These are phyloP conservation scores for Saccopteryx bilineata DNA, from an alignment of 2,113 vertebrate genomes.

Conservation along the genomic window DNA sequence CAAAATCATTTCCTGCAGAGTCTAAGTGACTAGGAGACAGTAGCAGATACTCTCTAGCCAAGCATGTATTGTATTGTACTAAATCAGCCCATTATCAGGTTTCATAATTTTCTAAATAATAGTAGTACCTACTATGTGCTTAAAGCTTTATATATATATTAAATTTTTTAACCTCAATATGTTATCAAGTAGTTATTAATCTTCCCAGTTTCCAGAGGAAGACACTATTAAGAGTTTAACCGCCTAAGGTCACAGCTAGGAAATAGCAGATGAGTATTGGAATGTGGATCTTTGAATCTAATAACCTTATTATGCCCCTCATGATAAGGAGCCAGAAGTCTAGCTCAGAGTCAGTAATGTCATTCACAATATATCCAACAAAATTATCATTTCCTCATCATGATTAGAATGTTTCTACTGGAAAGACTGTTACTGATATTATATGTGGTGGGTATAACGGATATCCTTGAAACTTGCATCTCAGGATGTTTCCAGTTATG, in stretches of 20 bases:
- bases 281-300: neutral
- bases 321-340: neutral
- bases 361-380: neutral
- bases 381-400: neutral
- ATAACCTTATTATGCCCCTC: neutral
- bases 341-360: neutral
- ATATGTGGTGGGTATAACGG: neutral
- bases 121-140: neutral
- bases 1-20: neutral
- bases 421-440: neutral
- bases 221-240: neutral
- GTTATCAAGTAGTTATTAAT: neutral
- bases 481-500: neutral
- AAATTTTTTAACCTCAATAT: neutral
- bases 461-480: neutral
- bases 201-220: conserved; percentile 28
- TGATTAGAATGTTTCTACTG: neutral
- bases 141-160: neutral
- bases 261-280: neutral
- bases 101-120: neutral
- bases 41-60: neutral
- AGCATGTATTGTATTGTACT: neutral
- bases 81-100: neutral
- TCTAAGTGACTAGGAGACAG: neutral
- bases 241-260: neutral